Percentiles rank a stretch among this genome's conserved stretches.
Evolutionary conservation across 1,140 invertebrate species (phyloP).

Genomic region (Olivierus martensii): DNA sequence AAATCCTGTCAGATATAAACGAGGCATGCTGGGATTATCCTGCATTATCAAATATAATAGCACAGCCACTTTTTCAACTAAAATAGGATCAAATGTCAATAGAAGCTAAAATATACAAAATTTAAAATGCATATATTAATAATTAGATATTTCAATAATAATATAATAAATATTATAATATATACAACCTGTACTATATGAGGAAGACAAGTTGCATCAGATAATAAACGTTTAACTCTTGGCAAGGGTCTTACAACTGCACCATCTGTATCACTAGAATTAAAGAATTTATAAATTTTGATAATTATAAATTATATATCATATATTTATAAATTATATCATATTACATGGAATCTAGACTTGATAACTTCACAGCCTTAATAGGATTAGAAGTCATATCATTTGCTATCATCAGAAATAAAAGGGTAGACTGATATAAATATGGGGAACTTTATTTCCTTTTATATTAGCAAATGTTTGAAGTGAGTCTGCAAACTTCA

Average conservation of each 20-base stretch:
- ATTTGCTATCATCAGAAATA: too few relatives aligned
- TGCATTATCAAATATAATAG: slow-evolving; percentile 63
- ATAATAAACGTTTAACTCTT: slow-evolving; percentile 73
- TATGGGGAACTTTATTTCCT: too few relatives aligned
- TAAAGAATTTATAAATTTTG: slow-evolving; percentile 10
- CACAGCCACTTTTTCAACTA: slow-evolving; percentile 84
- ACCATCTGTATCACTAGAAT: slow-evolving; percentile 59
- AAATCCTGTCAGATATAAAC: slow-evolving; percentile 86
- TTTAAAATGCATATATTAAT: background rate
- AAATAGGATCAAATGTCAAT: slow-evolving; percentile 90
- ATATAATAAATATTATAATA: background rate
- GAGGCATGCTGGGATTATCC: slow-evolving; percentile 89
- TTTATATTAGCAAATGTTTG: too few relatives aligned
- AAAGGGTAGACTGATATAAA: too few relatives aligned
- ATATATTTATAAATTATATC: too few relatives aligned
- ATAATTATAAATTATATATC: too few relatives aligned
- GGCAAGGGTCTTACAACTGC: slow-evolving; percentile 91
- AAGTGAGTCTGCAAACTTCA: too few relatives aligned
- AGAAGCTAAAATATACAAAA: slow-evolving; percentile 45
- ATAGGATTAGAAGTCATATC: too few relatives aligned
- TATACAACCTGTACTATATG: slow-evolving; percentile 66
- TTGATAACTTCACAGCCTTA: too few relatives aligned
- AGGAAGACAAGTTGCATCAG: slow-evolving; percentile 74
- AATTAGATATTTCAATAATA: background rate
- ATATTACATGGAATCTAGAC: too few relatives aligned